phyloP scores from a whole-genome alignment of 2,797 vertebrate genomes.

The Petrocephalus sullivani region DNA sequence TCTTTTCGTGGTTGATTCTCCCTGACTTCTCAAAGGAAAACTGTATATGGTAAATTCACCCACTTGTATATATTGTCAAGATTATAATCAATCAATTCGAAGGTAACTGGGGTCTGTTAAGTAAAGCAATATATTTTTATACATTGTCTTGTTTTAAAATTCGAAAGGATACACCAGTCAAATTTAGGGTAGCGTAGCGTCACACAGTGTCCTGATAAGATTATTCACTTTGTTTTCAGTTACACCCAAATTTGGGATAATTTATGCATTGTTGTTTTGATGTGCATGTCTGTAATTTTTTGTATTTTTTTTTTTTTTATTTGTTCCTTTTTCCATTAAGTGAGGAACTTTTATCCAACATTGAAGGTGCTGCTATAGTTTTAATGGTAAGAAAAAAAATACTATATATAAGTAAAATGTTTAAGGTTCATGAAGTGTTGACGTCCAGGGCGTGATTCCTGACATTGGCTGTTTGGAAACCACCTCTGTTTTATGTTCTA shows the following conservation, averaged over 20 bases:
- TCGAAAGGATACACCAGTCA: conserved; percentile 29
- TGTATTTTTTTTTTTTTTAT: conserved; percentile 29
- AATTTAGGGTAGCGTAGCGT: conserved; percentile 28
- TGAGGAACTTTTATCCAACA: conserved; percentile 55
- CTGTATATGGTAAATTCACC: conserved; percentile 31
- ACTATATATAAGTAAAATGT: conserved; percentile 30
- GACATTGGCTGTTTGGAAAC: background rate
- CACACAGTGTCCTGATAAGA: conserved; percentile 30
- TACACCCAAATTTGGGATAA: conserved; percentile 21
- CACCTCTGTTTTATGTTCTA: background rate
- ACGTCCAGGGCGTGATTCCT: background rate
- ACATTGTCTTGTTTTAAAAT: conserved; percentile 47
- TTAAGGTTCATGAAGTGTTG: conserved; percentile 10
- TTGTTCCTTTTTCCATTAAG: conserved; percentile 46
- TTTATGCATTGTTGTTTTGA: conserved; percentile 26
- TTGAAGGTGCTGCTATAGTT: conserved; percentile 76
- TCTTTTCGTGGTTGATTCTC: conserved; percentile 30
- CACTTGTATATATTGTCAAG: conserved; percentile 50
- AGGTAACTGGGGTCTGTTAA: conserved; percentile 45
- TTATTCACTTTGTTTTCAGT: conserved; percentile 28
- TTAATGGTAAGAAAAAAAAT: conserved; percentile 32
- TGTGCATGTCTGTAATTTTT: conserved; percentile 32
- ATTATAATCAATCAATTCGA: conserved; percentile 43
- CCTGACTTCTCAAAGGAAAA: conserved; percentile 29
- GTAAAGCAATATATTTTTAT: conserved; percentile 61